Evolutionary conservation across 2,797 vertebrate genomes (phyloP), one percentile per base, ranked within the genome.

Genomic region (Thunnus albacares): DNA sequence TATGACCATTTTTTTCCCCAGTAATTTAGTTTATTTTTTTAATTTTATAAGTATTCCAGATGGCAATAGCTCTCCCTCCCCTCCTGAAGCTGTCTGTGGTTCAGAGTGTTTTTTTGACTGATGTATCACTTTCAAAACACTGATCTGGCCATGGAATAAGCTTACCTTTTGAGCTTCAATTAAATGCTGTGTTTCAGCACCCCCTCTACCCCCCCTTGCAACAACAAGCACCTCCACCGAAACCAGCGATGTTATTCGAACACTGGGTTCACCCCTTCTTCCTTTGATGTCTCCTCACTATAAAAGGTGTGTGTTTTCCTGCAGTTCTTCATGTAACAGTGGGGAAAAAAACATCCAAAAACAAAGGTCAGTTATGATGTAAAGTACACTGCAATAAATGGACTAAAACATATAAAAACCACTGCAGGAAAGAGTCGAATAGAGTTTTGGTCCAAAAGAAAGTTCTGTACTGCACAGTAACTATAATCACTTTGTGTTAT

Each of bases 401-500:
- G 53, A 20, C 17, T 11, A 10, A 51, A 52, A 51, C 45, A 52
- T 30, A n/a, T 38, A 41, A 66, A 45, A 13, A 4, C 5, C 22
- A 33, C 10, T 35, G 24, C 20, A 62, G 4, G 33, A 62, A 49
- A 41, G 26, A 51, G 68, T 66, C 45, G 35, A 15, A n/a, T 0
- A 0, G 5, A 59, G 24, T 26, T 58, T 53, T 30, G 30, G 18
- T 61, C 33, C 22, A 7, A 63, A 49, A 20, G 14, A 82, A 71
- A 77, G 59, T 58, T 75, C 60, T 68, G 24, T 30, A 30, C 63
- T 60, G 43, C 38, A 10, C 51, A 49, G 47, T 6, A 53, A 74
- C 41, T 64, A 14, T 56, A 71, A 80, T 80, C 77, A 41, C 45
- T 26, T 49, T 71, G 41, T 58, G 35, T 57, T 52, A 33, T 45